Percentiles rank a stretch among this genome's conserved stretches.
phyloP scores from a whole-genome alignment of 1,140 invertebrate genomes.

The Coenobita brevimanus region DNA sequence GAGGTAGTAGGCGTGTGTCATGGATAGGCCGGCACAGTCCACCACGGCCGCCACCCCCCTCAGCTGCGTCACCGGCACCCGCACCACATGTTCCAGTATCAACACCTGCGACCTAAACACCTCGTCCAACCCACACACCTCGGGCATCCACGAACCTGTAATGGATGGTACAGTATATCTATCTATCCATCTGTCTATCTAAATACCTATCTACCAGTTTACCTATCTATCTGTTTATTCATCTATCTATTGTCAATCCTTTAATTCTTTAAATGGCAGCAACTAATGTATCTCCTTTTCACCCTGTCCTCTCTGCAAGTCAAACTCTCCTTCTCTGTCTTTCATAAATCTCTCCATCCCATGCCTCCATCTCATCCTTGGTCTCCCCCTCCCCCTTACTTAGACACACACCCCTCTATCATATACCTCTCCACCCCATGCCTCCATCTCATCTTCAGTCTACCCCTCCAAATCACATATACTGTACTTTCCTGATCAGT shows the following conservation, averaged over 20 bases:
- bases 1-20: slow-evolving; percentile 64
- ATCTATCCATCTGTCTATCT: neutral
- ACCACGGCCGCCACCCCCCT: slow-evolving; percentile 64
- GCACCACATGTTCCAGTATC: slow-evolving; percentile 64
- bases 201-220: neutral
- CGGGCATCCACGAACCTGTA: slow-evolving; percentile 62
- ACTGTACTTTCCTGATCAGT: neutral
- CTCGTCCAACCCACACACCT: slow-evolving; percentile 51
- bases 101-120: slow-evolving; percentile 64
- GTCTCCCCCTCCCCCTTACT: too few relatives aligned
- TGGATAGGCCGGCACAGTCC: slow-evolving; percentile 62
- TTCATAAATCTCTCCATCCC: too few relatives aligned
- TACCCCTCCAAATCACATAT: too few relatives aligned
- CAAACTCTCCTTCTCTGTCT: neutral
- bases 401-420: too few relatives aligned
- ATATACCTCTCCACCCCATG: too few relatives aligned
- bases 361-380: too few relatives aligned
- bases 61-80: slow-evolving; percentile 64
- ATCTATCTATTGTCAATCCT: neutral
- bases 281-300: neutral
- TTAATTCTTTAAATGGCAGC: too few relatives aligned
- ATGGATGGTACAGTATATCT: neutral
- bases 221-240: neutral
- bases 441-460: neutral
- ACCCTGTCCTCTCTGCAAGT: neutral